phyloP scores from a whole-genome alignment of 2,113 vertebrate species.

The Crypturellus undulatus region DNA sequence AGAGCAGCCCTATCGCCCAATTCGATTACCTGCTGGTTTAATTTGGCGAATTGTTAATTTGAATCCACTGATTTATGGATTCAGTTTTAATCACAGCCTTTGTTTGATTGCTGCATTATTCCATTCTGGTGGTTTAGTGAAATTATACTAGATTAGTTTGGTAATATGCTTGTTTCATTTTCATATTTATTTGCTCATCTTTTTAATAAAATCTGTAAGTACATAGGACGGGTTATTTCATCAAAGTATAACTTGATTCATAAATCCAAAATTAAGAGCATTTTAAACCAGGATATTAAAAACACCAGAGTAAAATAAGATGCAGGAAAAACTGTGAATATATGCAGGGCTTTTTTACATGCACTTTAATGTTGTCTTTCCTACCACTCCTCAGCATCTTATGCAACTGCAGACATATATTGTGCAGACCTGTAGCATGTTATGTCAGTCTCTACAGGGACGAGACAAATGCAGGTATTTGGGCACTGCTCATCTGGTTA shows the following conservation, averaged over 20 bases:
- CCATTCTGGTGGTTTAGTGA: not conserved
- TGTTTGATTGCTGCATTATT: not conserved
- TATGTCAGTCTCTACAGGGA: not conserved
- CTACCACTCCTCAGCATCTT: not conserved
- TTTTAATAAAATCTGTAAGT: not conserved
- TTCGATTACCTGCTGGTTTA: conserved; percentile 23
- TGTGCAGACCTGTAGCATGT: not conserved
- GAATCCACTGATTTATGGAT: not conserved
- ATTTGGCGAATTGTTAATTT: conserved; percentile 21
- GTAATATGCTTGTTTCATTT: not conserved
- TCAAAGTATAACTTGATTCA: not conserved
- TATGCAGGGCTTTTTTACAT: not conserved
- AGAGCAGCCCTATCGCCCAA: not conserved
- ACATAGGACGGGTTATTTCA: not conserved
- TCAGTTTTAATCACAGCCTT: not conserved
- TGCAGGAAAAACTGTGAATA: not conserved
- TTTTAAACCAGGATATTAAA: not conserved
- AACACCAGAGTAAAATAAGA: not conserved
- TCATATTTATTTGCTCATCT: conserved; percentile 8
- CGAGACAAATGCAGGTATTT: not conserved
- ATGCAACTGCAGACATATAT: not conserved
- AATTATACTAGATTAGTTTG: not conserved
- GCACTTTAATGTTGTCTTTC: not conserved
- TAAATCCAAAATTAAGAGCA: not conserved
- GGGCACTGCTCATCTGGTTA: not conserved